These are phyloP conservation scores for Drosophila kanapiae DNA, from an alignment of 1,140 invertebrate genomes.

Conservation along the genomic window DNA sequence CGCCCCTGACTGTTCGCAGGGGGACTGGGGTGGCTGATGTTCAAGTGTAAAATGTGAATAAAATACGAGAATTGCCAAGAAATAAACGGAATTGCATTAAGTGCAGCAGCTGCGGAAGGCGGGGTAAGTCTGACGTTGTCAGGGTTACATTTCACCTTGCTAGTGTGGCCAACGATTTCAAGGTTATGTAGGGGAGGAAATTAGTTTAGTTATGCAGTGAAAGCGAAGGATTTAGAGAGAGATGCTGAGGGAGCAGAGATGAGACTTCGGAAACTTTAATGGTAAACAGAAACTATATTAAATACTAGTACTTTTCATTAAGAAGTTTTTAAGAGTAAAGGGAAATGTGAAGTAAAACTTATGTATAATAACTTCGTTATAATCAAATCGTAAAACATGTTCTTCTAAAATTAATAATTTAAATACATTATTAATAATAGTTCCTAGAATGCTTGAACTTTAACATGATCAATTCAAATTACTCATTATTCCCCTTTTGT, in stretches of 20 bases:
- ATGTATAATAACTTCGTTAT: neutral
- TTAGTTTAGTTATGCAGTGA: conserved; percentile 53
- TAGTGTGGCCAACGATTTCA: conserved; percentile 32
- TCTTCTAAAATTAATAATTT: neutral
- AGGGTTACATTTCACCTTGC: conserved; percentile 37
- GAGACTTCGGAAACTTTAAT: neutral
- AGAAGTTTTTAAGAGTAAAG: neutral
- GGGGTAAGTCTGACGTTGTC: neutral
- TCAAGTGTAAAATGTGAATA: conserved; percentile 49
- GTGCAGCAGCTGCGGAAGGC: conserved; percentile 28
- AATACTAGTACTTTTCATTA: neutral
- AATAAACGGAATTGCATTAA: conserved; percentile 65
- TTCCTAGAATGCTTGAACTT: neutral
- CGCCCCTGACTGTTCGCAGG: conserved; percentile 5
- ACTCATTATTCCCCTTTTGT: neutral
- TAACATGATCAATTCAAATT: neutral
- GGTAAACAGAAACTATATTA: neutral
- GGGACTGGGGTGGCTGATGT: neutral
- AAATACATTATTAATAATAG: neutral
- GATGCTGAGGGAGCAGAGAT: neutral
- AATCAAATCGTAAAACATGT: neutral
- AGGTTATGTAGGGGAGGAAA: conserved; percentile 45
- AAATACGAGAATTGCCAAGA: conserved; percentile 39
- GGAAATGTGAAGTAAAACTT: neutral
- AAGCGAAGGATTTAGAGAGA: conserved; percentile 9